Base-by-base conservation (phyloP, 2,113 vertebrate species). In the Oxyruncus cristatus region DNA sequence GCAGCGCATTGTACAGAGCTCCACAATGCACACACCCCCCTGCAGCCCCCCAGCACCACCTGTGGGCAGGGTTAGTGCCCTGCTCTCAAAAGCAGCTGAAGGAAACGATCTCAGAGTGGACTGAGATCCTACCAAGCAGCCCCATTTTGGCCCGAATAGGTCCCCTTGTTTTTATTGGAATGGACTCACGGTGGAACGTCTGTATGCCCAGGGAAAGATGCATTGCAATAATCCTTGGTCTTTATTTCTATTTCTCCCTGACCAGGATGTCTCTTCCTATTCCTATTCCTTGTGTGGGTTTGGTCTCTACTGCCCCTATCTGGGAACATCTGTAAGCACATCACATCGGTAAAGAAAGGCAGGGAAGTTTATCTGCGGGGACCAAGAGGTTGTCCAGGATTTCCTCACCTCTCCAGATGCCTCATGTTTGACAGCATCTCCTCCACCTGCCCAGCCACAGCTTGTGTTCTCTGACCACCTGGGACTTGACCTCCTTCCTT, bases 221-320 rank as follows among this genome's bases (percentile, higher is more conserved):
- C 73, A 70, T 5, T 75, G 80, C 37, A 81, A 91, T 68, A 81
- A 87, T 87, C 68, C 39, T 83, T 8, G 1, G 9, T 63, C 35
- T 82, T 49, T 21, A 19, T 70, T 90, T 91, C 9, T 46, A 19
- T 73, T 88, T 89, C 83, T 79, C 24, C 23, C 41, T 11, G 5
- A 22, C 49, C 42, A 81, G 79, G 76, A 42, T 0, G 0, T 47
- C 10, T n/a, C 30, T 46, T 56, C 20, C 78, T 59, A 19, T 46
- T 56, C 20, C 78, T 59, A 19, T 63, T 84, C 35, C 5, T 74
- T 1, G 5, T 46, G 37, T 95, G 91, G 37, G n/a, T 79, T 82
- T 93, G 89, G 96, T 96, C 95, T 97, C 88, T 97, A 73, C 94
- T 96, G 96, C 96, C 96, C 95, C 96, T 97, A 56, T 96, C 96